Evolutionary conservation across 2,797 vertebrate species (phyloP).

Genomic region (Lophius americanus): DNA sequence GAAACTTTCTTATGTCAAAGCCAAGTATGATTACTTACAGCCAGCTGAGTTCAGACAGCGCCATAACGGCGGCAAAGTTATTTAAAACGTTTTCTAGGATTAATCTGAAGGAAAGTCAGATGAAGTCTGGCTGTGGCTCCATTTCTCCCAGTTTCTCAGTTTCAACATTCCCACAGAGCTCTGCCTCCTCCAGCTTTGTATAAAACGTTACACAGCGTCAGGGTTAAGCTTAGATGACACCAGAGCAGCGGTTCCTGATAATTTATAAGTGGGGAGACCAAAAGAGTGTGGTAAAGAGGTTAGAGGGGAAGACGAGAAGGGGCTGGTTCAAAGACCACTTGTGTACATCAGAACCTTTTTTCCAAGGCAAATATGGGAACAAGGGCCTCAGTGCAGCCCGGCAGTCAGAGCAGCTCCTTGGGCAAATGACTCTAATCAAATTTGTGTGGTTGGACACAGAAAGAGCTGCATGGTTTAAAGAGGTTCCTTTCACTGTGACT

Average conservation of each 20-base stretch:
- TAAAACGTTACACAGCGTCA: constrained; percentile 23
- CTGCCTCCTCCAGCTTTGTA: constrained; percentile 11
- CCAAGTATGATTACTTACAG: not conserved
- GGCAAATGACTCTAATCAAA: constrained; percentile 79
- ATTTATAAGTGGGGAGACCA: constrained; percentile 49
- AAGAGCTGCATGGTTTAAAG: constrained; percentile 58
- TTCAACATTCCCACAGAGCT: constrained; percentile 41
- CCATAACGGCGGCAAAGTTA: not conserved
- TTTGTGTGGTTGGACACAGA: constrained; percentile 76
- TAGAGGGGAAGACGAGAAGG: constrained; percentile 62
- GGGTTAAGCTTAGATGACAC: constrained; percentile 54
- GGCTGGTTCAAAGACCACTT: constrained; percentile 66
- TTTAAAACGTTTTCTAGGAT: constrained; percentile 15
- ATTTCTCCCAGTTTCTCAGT: constrained; percentile 15
- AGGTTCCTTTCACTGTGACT: constrained; percentile 71
- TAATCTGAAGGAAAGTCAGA: constrained; percentile 32
- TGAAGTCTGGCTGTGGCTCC: constrained; percentile 20
- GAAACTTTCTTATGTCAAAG: no score
- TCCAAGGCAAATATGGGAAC: constrained; percentile 67
- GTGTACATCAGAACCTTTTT: constrained; percentile 61
- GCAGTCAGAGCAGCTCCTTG: constrained; percentile 60
- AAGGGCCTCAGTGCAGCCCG: constrained; percentile 66
- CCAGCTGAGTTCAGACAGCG: not conserved
- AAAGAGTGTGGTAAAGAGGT: constrained; percentile 64
- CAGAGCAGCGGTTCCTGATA: constrained; percentile 38